Evolutionary conservation across 2,113 vertebrate genomes (phyloP).

Genomic region (Galeopterus variegatus): DNA sequence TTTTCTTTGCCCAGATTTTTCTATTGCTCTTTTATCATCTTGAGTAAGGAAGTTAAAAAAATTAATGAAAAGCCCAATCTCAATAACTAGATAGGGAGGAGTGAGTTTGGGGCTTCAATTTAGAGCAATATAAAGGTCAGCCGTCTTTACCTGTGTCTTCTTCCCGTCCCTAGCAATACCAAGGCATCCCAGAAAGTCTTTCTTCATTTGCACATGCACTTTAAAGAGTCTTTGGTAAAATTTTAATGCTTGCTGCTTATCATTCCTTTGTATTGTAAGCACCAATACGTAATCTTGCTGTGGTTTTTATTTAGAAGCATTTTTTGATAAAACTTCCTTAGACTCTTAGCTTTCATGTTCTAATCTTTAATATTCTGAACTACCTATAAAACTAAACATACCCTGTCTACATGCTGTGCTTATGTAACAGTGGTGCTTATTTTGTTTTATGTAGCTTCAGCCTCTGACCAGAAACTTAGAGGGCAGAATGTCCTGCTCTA

Average conservation of each 20-base stretch:
- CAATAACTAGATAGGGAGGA: neutral
- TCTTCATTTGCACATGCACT: neutral
- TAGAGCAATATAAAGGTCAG: neutral
- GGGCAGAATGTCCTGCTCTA: constrained; percentile 30
- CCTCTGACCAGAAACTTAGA: neutral
- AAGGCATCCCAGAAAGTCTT: neutral
- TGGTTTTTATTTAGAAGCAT: constrained; percentile 27
- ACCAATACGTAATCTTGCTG: neutral
- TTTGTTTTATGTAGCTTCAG: constrained; percentile 40
- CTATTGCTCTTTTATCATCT: constrained; percentile 25
- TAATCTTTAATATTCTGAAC: constrained; percentile 49
- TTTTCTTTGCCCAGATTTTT: constrained; percentile 33
- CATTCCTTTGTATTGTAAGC: neutral
- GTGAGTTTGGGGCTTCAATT: neutral
- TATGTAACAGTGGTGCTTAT: constrained; percentile 9
- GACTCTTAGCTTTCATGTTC: constrained; percentile 7
- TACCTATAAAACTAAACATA: constrained; percentile 24
- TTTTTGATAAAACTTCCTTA: constrained; percentile 32
- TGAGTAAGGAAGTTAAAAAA: neutral
- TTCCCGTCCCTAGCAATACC: neutral
- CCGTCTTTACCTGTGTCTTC: neutral
- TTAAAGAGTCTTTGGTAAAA: neutral
- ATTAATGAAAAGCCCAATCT: constrained; percentile 1
- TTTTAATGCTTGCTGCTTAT: neutral
- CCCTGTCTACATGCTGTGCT: neutral